Conservation (phyloP, 2,888 invertebrate genomes). For the Belgica antarctica region DNA sequence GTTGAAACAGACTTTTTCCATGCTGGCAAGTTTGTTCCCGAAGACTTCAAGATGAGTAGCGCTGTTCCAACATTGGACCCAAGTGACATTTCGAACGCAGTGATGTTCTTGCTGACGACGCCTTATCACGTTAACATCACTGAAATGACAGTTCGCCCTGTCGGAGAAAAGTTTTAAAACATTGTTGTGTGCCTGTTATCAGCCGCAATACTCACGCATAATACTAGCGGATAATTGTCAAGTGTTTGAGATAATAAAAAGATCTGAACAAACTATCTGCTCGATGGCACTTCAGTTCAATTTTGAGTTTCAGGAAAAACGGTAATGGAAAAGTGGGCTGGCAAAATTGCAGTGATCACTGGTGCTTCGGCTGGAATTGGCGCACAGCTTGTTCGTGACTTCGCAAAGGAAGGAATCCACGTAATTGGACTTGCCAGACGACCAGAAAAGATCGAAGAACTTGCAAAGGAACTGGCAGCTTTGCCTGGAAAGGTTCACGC, state of each 20-base stretch:
- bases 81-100: not conserved
- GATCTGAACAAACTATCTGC: too few relatives aligned
- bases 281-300: too few relatives aligned
- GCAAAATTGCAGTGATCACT: slow-evolving; percentile 63
- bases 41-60: not conserved
- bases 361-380: slow-evolving; percentile 64
- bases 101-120: not conserved
- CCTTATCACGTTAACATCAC: slow-evolving; percentile 1
- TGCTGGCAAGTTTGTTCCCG: not conserved
- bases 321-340: slow-evolving; percentile 62
- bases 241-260: not conserved
- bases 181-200: too few relatives aligned
- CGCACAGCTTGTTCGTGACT: slow-evolving; percentile 50
- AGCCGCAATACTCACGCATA: too few relatives aligned
- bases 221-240: too few relatives aligned
- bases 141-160: not conserved
- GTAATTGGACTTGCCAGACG: slow-evolving; percentile 40
- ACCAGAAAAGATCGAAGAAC: slow-evolving; percentile 20
- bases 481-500: slow-evolving; percentile 49
- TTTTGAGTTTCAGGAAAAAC: not conserved
- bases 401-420: slow-evolving; percentile 31
- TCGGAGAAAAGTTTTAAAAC: not conserved
- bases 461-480: not conserved
- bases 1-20: slow-evolving; percentile 10
- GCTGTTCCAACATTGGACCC: not conserved